Evolutionary conservation across 2,888 invertebrate genomes (phyloP).

Genomic region (Ephialtes manifestator): DNA sequence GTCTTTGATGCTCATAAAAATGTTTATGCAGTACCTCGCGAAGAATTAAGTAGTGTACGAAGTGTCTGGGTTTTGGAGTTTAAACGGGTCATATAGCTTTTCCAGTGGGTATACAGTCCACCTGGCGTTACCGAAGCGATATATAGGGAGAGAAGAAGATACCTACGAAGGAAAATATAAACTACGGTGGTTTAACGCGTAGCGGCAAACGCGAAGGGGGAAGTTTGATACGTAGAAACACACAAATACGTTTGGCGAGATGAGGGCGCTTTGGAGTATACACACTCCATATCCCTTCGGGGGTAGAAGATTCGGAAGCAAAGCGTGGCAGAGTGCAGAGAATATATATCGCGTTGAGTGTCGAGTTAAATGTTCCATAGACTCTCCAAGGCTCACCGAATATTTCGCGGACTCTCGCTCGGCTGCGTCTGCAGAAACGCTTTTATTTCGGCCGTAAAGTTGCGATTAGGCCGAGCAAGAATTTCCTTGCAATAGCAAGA

Average conservation of each 20-base stretch:
- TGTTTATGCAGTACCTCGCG: constrained; percentile 30
- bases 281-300: constrained; percentile 67
- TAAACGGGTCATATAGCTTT: constrained; percentile 9
- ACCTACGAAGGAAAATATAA: constrained; percentile 78
- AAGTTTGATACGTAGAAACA: constrained; percentile 63
- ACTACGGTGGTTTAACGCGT: constrained; percentile 76
- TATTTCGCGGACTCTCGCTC: constrained; percentile 72
- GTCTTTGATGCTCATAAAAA: constrained; percentile 75
- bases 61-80: constrained; percentile 10
- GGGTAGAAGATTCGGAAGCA: not conserved
- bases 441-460: constrained; percentile 76
- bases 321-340: constrained; percentile 20
- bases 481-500: constrained; percentile 35
- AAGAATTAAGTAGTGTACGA: constrained; percentile 16
- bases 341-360: constrained; percentile 70
- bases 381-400: constrained; percentile 68
- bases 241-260: constrained; percentile 71
- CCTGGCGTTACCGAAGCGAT: constrained; percentile 43
- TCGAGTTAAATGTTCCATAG: constrained; percentile 83
- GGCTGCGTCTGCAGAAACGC: constrained; percentile 58
- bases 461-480: constrained; percentile 73
- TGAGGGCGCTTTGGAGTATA: constrained; percentile 33
- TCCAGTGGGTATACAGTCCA: constrained; percentile 70
- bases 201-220: constrained; percentile 65
- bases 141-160: constrained; percentile 44